A percentile compares a stretch with the other conserved stretches of the same genome.
Conservation (phyloP, 2,113 vertebrate genomes). For the Hemichromis elongatus region DNA sequence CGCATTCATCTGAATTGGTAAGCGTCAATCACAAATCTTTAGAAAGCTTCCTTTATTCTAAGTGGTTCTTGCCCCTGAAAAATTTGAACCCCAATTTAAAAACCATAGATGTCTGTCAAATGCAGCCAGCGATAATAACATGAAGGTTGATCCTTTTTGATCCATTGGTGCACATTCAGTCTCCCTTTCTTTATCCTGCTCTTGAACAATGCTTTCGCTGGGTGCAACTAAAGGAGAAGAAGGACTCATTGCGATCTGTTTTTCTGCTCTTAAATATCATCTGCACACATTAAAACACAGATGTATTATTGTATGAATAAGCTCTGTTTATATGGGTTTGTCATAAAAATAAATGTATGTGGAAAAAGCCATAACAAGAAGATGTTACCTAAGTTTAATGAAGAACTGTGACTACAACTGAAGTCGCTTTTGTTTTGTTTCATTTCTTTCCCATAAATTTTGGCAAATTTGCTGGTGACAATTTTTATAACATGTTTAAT, state of each 20-base stretch:
- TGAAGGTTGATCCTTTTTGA: too few relatives aligned
- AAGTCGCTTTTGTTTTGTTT: background rate
- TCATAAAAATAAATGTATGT: background rate
- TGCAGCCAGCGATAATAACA: background rate
- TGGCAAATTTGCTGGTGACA: background rate
- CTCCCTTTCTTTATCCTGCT: background rate
- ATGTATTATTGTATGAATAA: background rate
- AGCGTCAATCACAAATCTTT: background rate
- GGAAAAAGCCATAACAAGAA: background rate
- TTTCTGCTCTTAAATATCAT: background rate
- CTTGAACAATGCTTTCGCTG: background rate
- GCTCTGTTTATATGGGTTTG: background rate
- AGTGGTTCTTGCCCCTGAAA: fast-evolving
- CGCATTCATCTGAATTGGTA: background rate
- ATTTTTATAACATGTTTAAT: background rate
- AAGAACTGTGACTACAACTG: background rate
- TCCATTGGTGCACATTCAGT: background rate
- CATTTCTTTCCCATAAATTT: fast-evolving
- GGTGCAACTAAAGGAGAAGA: background rate
- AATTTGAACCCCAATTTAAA: background rate
- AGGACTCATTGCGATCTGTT: background rate
- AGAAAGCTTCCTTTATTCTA: background rate
- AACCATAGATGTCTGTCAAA: fast-evolving
- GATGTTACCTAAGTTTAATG: background rate
- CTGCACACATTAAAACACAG: background rate